Evolutionary conservation across 2,888 invertebrate species (phyloP).

Genomic region (Melipona beecheii): DNA sequence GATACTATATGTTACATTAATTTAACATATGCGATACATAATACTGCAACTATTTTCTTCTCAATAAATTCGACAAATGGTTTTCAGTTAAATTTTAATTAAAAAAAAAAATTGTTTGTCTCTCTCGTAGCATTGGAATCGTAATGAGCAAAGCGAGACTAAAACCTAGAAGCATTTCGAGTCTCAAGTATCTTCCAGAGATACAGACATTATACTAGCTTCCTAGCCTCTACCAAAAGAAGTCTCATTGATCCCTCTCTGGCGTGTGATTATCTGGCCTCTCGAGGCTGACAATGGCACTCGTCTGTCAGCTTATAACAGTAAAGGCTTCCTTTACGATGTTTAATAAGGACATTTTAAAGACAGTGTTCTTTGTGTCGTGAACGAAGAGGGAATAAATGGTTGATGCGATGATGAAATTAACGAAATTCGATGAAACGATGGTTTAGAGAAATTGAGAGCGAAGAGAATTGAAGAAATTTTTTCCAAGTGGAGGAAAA

Average conservation of each 20-base stretch:
- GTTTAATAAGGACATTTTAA: neutral
- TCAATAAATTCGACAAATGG: too few species aligned
- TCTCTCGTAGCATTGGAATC: neutral
- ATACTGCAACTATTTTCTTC: too few species aligned
- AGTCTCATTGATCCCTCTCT: constrained; percentile 4
- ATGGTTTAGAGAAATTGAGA: too few species aligned
- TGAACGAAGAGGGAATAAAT: neutral
- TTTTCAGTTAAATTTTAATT: too few species aligned
- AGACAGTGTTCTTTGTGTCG: neutral
- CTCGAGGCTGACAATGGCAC: neutral
- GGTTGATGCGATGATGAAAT: too few species aligned
- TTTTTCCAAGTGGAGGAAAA: too few species aligned
- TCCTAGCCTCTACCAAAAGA: neutral
- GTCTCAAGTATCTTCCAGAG: too few species aligned
- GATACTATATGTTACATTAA: too few species aligned
- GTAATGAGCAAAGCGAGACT: neutral
- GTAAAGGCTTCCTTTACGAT: neutral
- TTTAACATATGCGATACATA: too few species aligned
- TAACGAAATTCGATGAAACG: too few species aligned
- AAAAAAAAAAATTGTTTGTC: too few species aligned
- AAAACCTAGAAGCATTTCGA: neutral
- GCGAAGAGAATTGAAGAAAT: too few species aligned
- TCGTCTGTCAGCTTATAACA: constrained; percentile 2
- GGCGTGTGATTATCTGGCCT: neutral
- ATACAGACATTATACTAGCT: neutral